Base-by-base conservation (phyloP, 1,140 invertebrate species). In the Caenorhabditis latens region DNA sequence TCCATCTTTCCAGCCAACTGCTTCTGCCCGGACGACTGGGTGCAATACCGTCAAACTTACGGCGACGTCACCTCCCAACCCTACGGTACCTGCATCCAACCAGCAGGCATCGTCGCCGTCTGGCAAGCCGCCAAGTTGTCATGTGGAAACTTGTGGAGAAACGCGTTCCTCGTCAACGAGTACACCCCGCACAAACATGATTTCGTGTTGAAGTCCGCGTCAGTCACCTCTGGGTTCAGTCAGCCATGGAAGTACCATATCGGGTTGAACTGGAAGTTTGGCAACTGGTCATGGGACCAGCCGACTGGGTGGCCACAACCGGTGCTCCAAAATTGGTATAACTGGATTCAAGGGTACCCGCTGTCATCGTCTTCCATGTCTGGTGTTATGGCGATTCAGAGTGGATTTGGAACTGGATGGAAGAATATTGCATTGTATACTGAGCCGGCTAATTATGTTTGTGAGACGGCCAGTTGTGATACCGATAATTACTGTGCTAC, bases 401-500 rank as follows among this genome's bases (percentile, higher is more conserved):
- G 8, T 63, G 61, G 24, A 7, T 11, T 11, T 7, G 19, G 32
- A 11, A 43, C 65, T 19, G 11, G 2, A n/a, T 71, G 65, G 65
- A 9, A 71, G 42, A 71, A 71, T 46, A 63, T 40, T 63, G 16
- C 11, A 46, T 4, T 8, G 4, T n/a, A 16, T 4, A 43, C 40
- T 43, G 8, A 5, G 4, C 0, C 11, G 46, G 8, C 5, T 8
- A 71, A 43, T 6, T 71, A 71, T 46, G 14, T 71, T 9, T 71
- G 65, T n/a, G 65, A 71, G 16, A 46, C 42, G 19, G 21, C 21
- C 2, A n/a, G 40, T 19, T 71, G 65, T 71, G 65, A 71, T 71
- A 43, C 65, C 4, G 65, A 43, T 19, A 71, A 71, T 43, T 71
- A 71, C 21, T 71, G 65, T 71, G 42, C 9, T 46, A 9, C 61